Evolutionary conservation across 1,140 invertebrate genomes (phyloP).

Genomic region (Zaprionus capensis): DNA sequence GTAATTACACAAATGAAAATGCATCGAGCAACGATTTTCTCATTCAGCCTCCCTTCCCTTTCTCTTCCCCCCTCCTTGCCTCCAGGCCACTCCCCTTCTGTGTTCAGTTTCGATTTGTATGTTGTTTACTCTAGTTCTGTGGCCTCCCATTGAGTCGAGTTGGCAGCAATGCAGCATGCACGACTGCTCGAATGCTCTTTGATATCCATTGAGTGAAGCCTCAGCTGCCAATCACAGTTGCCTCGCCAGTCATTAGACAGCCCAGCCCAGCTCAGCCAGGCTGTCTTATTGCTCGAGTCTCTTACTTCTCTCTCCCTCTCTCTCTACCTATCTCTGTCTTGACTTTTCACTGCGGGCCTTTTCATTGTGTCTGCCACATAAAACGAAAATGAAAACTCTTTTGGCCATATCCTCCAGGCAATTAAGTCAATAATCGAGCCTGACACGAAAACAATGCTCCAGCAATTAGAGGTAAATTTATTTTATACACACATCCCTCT

Average conservation of each 20-base stretch:
- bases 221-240: slow-evolving; percentile 17
- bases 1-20: slow-evolving; percentile 78
- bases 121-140: slow-evolving; percentile 36
- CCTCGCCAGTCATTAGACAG: slow-evolving; percentile 3
- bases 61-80: no score
- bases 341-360: not conserved
- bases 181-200: slow-evolving; percentile 37
- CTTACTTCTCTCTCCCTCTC: not conserved
- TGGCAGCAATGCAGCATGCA: slow-evolving; percentile 20
- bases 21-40: slow-evolving; percentile 31
- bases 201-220: slow-evolving; percentile 1
- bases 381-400: not conserved
- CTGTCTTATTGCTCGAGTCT: not conserved
- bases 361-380: not conserved
- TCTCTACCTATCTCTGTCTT: not conserved
- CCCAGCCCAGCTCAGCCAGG: not conserved
- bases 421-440: slow-evolving; percentile 31
- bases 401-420: slow-evolving; percentile 13
- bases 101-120: slow-evolving; percentile 38
- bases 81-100: not conserved
- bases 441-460: slow-evolving; percentile 20
- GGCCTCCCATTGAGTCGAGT: slow-evolving; percentile 20
- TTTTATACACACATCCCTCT: not conserved
- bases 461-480: slow-evolving; percentile 28
- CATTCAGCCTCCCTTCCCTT: not conserved